These are phyloP conservation scores for Betta splendens DNA, from an alignment of 2,797 vertebrate genomes.

Conservation along the genomic window DNA sequence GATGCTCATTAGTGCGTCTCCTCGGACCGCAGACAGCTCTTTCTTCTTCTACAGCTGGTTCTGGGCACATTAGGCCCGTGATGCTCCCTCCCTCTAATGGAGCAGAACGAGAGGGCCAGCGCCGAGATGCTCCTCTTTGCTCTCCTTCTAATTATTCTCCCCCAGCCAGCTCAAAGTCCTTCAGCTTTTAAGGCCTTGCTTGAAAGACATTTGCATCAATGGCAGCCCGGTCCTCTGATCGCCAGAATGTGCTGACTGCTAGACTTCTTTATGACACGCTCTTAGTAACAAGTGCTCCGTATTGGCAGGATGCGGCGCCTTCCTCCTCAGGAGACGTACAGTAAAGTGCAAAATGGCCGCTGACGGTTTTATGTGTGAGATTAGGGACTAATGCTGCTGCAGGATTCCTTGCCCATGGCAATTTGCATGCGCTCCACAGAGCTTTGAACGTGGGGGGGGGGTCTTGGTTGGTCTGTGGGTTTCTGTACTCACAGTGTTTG, in stretches of 20 bases:
- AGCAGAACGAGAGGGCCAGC: slow-evolving; percentile 60
- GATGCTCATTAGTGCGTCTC: slow-evolving; percentile 73
- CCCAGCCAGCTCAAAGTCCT: slow-evolving; percentile 39
- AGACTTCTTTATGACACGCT: slow-evolving; percentile 22
- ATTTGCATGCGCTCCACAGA: background rate
- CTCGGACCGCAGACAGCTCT: slow-evolving; percentile 65
- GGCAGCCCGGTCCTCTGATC: slow-evolving; percentile 22
- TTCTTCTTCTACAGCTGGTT: slow-evolving; percentile 59
- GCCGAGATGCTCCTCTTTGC: slow-evolving; percentile 54
- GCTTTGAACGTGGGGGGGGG: too few species aligned
- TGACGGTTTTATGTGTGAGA: slow-evolving; percentile 17
- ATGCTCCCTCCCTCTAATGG: slow-evolving; percentile 68
- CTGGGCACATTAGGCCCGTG: slow-evolving; percentile 56
- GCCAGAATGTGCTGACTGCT: slow-evolving; percentile 39
- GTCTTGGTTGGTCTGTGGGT: too few species aligned
- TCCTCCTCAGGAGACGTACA: background rate
- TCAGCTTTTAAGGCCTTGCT: slow-evolving; percentile 38
- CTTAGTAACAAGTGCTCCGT: slow-evolving; percentile 25
- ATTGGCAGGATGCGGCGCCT: slow-evolving; percentile 14
- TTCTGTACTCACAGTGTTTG: background rate
- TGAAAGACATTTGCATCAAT: slow-evolving; percentile 36
- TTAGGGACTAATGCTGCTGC: slow-evolving; percentile 8
- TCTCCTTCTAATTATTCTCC: slow-evolving; percentile 69
- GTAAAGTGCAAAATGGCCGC: slow-evolving; percentile 12
- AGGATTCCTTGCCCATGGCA: slow-evolving; percentile 5